These are phyloP conservation scores for Paraplagusia blochii DNA, from an alignment of 2,113 vertebrate species.

Conservation along the genomic window DNA sequence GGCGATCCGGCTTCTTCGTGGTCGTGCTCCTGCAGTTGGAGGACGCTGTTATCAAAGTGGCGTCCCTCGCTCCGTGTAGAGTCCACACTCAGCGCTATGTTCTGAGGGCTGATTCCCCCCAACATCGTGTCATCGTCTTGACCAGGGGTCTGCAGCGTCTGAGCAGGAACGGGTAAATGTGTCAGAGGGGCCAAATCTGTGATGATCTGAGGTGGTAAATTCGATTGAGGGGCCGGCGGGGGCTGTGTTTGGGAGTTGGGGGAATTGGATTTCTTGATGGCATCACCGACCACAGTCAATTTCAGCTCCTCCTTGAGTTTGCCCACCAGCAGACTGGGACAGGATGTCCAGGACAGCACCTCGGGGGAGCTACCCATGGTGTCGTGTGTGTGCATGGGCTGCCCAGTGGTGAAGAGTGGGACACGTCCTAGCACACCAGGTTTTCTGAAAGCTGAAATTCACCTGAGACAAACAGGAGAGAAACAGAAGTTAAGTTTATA, in stretches of 20 bases:
- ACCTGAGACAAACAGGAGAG: slow-evolving; percentile 52
- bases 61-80: slow-evolving; percentile 82
- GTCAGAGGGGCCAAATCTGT: slow-evolving; percentile 80
- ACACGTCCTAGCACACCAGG: slow-evolving; percentile 41
- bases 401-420: slow-evolving; percentile 26
- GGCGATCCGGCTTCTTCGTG: slow-evolving; percentile 79
- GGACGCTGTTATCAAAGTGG: slow-evolving; percentile 93
- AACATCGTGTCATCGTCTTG: slow-evolving; percentile 73
- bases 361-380: slow-evolving; percentile 95
- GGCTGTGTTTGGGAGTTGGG: slow-evolving; percentile 65
- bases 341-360: slow-evolving; percentile 88
- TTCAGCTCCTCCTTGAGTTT: slow-evolving; percentile 86
- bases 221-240: slow-evolving; percentile 63
- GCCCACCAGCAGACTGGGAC: slow-evolving; percentile 80
- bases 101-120: slow-evolving; percentile 72
- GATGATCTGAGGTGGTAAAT: slow-evolving; percentile 77
- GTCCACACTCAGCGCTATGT: slow-evolving; percentile 87
- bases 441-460: slow-evolving; percentile 43
- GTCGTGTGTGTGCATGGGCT: slow-evolving; percentile 85
- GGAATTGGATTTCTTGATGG: slow-evolving; percentile 71
- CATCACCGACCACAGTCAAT: slow-evolving; percentile 68
- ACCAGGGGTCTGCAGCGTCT: slow-evolving; percentile 59
- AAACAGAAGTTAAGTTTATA: background rate
- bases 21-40: slow-evolving; percentile 88
- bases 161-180: slow-evolving; percentile 70